Conservation (phyloP, 2,797 vertebrate species). For the Labeo calbasu region DNA sequence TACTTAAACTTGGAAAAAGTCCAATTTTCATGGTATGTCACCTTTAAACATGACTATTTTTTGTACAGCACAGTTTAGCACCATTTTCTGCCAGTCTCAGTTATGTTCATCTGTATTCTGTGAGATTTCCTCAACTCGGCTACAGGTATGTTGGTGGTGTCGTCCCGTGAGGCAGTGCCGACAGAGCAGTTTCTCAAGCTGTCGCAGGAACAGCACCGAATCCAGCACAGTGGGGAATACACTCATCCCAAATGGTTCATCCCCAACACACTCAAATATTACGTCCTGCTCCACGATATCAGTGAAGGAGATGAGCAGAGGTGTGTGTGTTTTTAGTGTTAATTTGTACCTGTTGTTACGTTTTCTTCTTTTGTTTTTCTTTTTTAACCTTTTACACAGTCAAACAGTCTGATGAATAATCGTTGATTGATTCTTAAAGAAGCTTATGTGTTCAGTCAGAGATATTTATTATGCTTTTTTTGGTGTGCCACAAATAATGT, state of each 20-base stretch:
- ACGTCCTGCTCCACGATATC: constrained; percentile 93
- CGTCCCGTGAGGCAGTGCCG: constrained; percentile 89
- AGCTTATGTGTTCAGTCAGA: background rate
- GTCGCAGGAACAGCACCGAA: constrained; percentile 95
- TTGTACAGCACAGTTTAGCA: background rate
- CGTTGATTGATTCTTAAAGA: background rate
- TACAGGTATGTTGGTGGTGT: constrained; percentile 94
- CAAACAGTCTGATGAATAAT: background rate
- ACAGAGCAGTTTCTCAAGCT: constrained; percentile 95
- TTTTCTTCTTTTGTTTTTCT: background rate
- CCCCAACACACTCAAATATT: constrained; percentile 98
- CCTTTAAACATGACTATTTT: too few relatives aligned
- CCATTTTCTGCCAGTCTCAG: background rate
- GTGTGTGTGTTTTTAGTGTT: constrained; percentile 56
- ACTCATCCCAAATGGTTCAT: constrained; percentile 96
- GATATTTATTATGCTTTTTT: background rate
- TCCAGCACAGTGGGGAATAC: constrained; percentile 95
- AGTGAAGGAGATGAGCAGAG: constrained; percentile 91
- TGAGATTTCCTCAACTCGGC: constrained; percentile 62
- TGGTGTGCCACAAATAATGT: background rate
- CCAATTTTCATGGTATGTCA: too few relatives aligned
- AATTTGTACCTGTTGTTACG: background rate
- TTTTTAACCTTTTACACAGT: background rate
- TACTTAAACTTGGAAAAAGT: too few relatives aligned
- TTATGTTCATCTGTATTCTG: background rate